phyloP scores from a whole-genome alignment of 2,797 vertebrate species.

The Cyprinella venusta region DNA sequence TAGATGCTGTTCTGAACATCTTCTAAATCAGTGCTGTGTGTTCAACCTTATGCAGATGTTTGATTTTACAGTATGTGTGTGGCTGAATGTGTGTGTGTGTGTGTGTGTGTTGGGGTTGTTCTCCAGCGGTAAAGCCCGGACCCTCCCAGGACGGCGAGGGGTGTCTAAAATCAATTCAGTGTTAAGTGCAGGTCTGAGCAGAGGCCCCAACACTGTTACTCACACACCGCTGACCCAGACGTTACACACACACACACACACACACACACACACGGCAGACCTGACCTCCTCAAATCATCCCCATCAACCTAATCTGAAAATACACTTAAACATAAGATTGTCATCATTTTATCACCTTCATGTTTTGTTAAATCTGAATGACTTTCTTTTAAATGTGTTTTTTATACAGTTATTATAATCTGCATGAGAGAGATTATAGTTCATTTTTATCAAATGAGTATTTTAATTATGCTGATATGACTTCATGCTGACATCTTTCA shows the following conservation, averaged over 20 bases:
- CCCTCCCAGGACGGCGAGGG: constrained; percentile 68
- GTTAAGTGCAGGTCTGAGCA: constrained; percentile 82
- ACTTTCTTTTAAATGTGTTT: background rate
- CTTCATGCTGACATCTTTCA: background rate
- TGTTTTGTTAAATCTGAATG: background rate
- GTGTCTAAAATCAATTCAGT: constrained; percentile 83
- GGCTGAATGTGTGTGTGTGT: constrained; percentile 21
- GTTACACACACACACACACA: constrained; percentile 54
- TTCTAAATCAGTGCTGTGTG: background rate
- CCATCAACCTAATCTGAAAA: background rate
- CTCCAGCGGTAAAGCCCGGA: constrained; percentile 51
- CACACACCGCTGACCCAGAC: constrained; percentile 70
- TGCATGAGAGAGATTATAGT: background rate
- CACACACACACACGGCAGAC: constrained; percentile 40
- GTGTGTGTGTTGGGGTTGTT: constrained; percentile 46
- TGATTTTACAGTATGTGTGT: constrained; percentile 47
- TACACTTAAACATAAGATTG: background rate
- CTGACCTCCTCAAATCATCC: constrained; percentile 35
- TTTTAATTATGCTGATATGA: background rate
- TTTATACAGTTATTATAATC: background rate
- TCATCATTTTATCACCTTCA: background rate
- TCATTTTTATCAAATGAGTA: background rate
- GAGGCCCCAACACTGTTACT: constrained; percentile 68
- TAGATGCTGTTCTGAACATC: no score
- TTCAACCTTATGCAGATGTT: background rate